Base-by-base conservation (phyloP, 2,797 vertebrate species). In the Tauraco hartlaubi region DNA sequence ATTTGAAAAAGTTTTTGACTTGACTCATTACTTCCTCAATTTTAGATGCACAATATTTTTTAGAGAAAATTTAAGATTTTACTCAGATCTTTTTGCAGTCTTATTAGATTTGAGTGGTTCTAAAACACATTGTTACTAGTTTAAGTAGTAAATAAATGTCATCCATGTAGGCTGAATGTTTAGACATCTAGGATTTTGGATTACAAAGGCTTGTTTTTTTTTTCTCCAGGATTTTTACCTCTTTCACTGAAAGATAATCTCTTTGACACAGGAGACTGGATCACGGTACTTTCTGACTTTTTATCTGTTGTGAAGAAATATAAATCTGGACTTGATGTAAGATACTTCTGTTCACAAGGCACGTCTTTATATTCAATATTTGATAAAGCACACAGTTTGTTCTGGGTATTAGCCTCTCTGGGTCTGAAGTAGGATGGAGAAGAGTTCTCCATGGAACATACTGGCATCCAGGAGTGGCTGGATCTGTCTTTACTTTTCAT, bases 261-360 rank as follows among this genome's bases (percentile, higher is more conserved):
- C 93, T 98, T 99, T 39, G 98, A 97, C 51, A 98, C 96, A 48
- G 98, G 97, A 52, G 98, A 95, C 0, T 95, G 97, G 87, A 98
- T 49, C 87, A 44, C 23, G 94, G 95, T 71, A 28, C 68, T 72
- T 22, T 98, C 97, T 18, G 96, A 46, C 2, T 33, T 86, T 15
- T 97, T 97, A 1, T 94, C 93, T 14, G 97, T 91, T 12, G 35
- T 14, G 21, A 97, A 97, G 81, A 98, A 98, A 96, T 97, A 98
- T 1, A 98, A 87, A 49, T 98, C 98, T n/a, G 89, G 96, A 59
- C 37, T 97, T 46, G 63, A 97, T 0, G 94, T 96, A 37, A 92
- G 18, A 37, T 89, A 52, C 29, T 49, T 96, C 43, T 90, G 79
- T 52, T 84, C 92, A 4, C 8, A 33, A 12, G 12, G 7, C 11